Evolutionary conservation across 2,888 invertebrate genomes (phyloP).

Genomic region (Adelognathus sp.): DNA sequence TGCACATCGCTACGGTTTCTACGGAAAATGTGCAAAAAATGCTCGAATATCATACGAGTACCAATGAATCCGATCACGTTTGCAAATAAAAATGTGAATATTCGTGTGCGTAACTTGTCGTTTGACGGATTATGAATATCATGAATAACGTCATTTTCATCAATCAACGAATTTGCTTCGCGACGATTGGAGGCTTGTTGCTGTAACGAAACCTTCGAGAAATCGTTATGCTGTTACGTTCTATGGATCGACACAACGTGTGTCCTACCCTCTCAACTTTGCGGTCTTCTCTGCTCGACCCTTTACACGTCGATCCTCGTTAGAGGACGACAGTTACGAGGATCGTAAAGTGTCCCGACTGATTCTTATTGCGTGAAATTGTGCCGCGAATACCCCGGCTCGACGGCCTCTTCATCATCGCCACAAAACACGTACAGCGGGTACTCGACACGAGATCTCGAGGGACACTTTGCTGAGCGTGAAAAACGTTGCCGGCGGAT

Average conservation of each 20-base stretch:
- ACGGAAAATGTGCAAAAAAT: too few species aligned
- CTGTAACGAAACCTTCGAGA: constrained; percentile 10
- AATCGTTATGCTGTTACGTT: neutral
- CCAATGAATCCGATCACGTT: neutral
- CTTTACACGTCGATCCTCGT: constrained; percentile 38
- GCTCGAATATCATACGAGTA: too few species aligned
- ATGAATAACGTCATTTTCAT: neutral
- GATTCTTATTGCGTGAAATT: constrained; percentile 39
- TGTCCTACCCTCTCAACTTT: neutral
- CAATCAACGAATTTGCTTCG: neutral
- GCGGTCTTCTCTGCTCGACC: neutral
- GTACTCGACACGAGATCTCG: neutral
- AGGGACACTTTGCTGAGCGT: constrained; percentile 2
- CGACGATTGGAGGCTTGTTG: neutral
- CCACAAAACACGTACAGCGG: neutral
- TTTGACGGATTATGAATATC: neutral
- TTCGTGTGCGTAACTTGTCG: neutral
- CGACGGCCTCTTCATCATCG: constrained; percentile 5
- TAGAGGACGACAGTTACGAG: constrained; percentile 49
- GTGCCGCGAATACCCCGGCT: constrained; percentile 13
- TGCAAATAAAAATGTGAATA: neutral
- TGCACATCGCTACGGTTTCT: too few species aligned
- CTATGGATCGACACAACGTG: neutral
- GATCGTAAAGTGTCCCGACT: constrained; percentile 41
- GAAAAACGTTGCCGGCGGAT: constrained; percentile 1